Evolutionary conservation across 2,888 invertebrate species (phyloP).

Genomic region (Tinea trinotella): DNA sequence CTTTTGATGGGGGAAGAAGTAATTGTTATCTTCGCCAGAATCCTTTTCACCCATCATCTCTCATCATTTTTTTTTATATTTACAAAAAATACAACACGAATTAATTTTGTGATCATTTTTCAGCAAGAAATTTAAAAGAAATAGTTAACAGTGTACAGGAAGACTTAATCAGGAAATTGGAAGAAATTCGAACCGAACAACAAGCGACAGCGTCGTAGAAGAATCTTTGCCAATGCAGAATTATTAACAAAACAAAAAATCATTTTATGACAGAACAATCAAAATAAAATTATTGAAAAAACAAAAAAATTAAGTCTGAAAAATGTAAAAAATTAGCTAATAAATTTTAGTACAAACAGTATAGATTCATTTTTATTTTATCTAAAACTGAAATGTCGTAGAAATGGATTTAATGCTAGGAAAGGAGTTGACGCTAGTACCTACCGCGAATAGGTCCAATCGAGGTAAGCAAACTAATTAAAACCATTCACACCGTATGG

Average conservation of each 20-base stretch:
- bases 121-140: constrained; percentile 62
- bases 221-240: neutral
- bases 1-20: no score
- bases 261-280: neutral
- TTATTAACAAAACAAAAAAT: no score
- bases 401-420: neutral
- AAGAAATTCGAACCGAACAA: constrained; percentile 48
- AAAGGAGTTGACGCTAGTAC: neutral
- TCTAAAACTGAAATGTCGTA: neutral
- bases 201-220: constrained; percentile 22
- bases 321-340: neutral
- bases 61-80: no score
- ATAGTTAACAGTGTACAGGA: constrained; percentile 62
- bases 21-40: no score
- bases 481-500: no score
- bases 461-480: neutral
- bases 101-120: constrained; percentile 24
- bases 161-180: constrained; percentile 54
- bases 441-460: neutral
- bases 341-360: neutral
- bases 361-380: neutral
- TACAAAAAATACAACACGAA: constrained; percentile 5
- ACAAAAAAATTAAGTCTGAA: no score
- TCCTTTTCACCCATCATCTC: no score
- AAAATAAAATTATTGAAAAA: neutral